Evolutionary conservation across 2,888 invertebrate species (phyloP).

Genomic region (Ptychoptera contaminata): DNA sequence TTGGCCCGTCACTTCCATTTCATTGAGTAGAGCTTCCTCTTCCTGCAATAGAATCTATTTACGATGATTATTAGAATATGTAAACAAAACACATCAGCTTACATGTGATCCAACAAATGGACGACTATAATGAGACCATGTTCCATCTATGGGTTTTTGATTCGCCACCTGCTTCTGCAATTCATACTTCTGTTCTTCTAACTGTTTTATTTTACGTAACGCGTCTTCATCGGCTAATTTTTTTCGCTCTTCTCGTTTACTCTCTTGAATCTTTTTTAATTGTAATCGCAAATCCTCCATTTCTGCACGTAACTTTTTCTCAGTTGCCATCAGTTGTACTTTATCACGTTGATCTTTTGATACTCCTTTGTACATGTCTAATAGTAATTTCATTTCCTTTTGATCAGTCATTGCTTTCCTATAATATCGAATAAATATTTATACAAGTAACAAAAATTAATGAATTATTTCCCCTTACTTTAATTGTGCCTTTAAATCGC

Average conservation of each 20-base stretch:
- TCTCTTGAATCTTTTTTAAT: slow-evolving; percentile 78
- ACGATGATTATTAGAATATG: slow-evolving; percentile 1
- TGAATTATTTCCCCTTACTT: slow-evolving; percentile 47
- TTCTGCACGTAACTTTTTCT: slow-evolving; percentile 79
- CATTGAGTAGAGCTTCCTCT: slow-evolving; percentile 90
- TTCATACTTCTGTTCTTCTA: slow-evolving; percentile 87
- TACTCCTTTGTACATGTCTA: slow-evolving; percentile 97
- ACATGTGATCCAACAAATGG: slow-evolving; percentile 58
- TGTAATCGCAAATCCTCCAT: slow-evolving; percentile 76
- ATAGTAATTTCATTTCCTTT: slow-evolving; percentile 81
- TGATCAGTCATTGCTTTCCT: slow-evolving; percentile 87
- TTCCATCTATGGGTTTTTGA: slow-evolving; percentile 53
- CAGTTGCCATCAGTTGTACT: slow-evolving; percentile 89
- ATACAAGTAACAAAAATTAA: not conserved
- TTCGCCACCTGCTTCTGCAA: slow-evolving; percentile 80
- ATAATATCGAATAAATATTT: slow-evolving; percentile 12
- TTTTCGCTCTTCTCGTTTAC: slow-evolving; percentile 77
- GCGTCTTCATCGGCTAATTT: slow-evolving; percentile 92
- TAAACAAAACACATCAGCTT: slow-evolving; percentile 4
- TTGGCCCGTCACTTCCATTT: slow-evolving; percentile 98
- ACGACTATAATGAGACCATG: slow-evolving; percentile 38
- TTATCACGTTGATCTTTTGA: slow-evolving; percentile 93
- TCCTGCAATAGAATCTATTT: slow-evolving; percentile 37
- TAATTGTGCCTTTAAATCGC: slow-evolving; percentile 75
- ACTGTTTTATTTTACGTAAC: slow-evolving; percentile 77